Base-by-base conservation (phyloP, 1,140 invertebrate genomes). In the Calosoma granatense region DNA sequence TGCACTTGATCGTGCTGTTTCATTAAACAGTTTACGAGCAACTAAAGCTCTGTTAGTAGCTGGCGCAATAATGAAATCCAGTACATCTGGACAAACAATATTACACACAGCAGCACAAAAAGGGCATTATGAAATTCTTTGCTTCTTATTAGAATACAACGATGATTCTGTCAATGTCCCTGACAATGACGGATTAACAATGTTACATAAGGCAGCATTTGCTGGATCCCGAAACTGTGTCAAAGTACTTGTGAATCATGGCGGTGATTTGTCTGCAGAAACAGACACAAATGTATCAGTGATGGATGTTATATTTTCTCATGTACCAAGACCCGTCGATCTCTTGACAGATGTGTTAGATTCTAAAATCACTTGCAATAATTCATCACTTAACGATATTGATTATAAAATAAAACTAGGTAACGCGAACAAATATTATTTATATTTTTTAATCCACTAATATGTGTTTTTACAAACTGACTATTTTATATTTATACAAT, bases 401-500 rank as follows among this genome's bases (percentile, higher is more conserved):
- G 53, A 55, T 23, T 60, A 55, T 30, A 56, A 56, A 55, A 21
- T 60, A 51, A 55, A n/a, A 9, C 14, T 54, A 30, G 53, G 53
- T 54, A 22, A n/a, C n/a, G n/a, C n/a, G n/a, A n/a, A 36, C 26
- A 36, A 36, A 36, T 36, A 36, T 36, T 36, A n/a, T n/a, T n/a
- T n/a, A n/a, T n/a, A n/a, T n/a, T 36, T 9, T 36, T 36, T 9
- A 36, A 36, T 36, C n/a, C n/a, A 36, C 6, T 9, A 36, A 36
- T 36, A 36, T 36, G n/a, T 36, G n/a, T 36, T n/a, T 9, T n/a
- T n/a, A n/a, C n/a, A n/a, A n/a, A n/a, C n/a, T n/a, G n/a, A n/a
- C n/a, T n/a, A n/a, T n/a, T n/a, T n/a, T n/a, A n/a, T n/a, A n/a
- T n/a, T n/a, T n/a, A n/a, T n/a, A n/a, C n/a, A n/a, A n/a, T n/a